Evolutionary conservation across 2,797 vertebrate species (phyloP), one percentile per base, ranked within the genome.

Genomic region (Phataginus tricuspis): DNA sequence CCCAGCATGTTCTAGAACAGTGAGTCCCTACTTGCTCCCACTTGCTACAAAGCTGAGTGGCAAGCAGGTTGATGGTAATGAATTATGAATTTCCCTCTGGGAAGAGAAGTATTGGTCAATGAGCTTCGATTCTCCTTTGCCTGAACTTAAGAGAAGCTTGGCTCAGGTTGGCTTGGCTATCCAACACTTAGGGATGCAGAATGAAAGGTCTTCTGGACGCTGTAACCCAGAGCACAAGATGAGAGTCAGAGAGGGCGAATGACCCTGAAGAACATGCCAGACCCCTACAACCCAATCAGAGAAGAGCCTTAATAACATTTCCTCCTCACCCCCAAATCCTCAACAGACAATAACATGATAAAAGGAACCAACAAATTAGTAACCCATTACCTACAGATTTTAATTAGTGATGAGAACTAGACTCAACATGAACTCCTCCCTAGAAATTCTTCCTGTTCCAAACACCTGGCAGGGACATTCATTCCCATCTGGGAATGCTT

Each of bases 361-460:
- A 91, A 90, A 95, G 61, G 77, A 97, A 96, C 53, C 90, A 97
- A 96, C 93, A 94, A 97, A 97, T 97, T 96, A 97, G 89, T 90
- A 97, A 96, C 77, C 86, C 90, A 96, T 86, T 91, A 91, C 86
- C 72, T 90, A 61, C 75, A 82, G 84, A 96, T 88, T 96, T 97
- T 97, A 97, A 97, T 97, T 94, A 97, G 84, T 61, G 75, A 75
- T 86, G 93, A 83, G 68, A 92, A 95, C 94, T 57, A 98, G 93
- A 96, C 80, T 31, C 77, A 86, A 85, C 91, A 94, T 53, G 72
- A 98, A 88, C 90, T 57, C 86, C 75, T 96, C 88, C 77, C 90
- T 94, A 90, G 94, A 97, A 95, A 95, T 87, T 91, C 66, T 82
- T 92, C 63, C 51, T 93, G 75, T 94, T 95, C 96, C 96, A 97